Evolutionary conservation across 2,888 invertebrate genomes (phyloP).

Genomic region (Lumbricus terrestris): DNA sequence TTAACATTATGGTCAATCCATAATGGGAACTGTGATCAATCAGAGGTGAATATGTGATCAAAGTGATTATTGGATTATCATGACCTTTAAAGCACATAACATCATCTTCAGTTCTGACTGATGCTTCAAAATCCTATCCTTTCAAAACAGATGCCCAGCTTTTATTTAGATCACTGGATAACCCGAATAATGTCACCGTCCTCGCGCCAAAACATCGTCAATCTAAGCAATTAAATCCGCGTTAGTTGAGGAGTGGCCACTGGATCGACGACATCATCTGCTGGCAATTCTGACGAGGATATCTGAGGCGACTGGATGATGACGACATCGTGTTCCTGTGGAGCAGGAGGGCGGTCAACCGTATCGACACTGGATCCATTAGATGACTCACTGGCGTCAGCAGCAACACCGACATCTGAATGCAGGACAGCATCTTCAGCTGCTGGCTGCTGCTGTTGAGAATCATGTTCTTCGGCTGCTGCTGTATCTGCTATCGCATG

Average conservation of each 20-base stretch:
- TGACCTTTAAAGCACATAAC: background rate
- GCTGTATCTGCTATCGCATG: background rate
- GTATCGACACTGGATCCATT: background rate
- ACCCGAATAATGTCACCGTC: background rate
- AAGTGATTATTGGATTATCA: background rate
- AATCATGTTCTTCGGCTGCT: background rate
- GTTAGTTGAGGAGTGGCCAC: background rate
- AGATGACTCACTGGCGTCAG: background rate
- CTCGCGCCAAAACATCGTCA: background rate
- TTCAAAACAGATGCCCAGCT: background rate
- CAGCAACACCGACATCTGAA: background rate
- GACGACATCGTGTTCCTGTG: background rate
- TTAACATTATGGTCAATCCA: background rate
- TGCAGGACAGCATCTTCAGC: background rate
- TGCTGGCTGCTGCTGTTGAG: background rate
- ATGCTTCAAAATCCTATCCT: background rate
- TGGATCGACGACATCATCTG: background rate
- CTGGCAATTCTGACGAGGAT: background rate
- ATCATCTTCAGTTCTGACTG: background rate
- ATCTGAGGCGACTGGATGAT: background rate
- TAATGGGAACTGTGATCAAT: background rate
- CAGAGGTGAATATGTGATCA: background rate
- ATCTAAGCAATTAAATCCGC: background rate
- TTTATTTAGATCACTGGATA: constrained; percentile 3
- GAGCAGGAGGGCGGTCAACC: background rate